Conservation (phyloP, 1,140 invertebrate species). For the Leguminivora glycinivorella region DNA sequence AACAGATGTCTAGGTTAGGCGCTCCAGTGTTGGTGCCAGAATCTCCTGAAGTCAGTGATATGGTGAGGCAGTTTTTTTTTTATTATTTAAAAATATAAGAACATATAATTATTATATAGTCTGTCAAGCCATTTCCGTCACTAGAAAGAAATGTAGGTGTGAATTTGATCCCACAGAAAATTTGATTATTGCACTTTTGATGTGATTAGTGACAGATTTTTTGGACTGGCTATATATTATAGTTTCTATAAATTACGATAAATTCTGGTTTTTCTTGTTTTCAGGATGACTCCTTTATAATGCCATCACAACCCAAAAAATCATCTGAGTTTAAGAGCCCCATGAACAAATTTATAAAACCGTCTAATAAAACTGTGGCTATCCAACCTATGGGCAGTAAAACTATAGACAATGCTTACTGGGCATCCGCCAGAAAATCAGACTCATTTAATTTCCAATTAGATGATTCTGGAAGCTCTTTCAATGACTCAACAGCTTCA, state of each 20-base stretch:
- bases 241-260: too few species aligned
- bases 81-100: too few species aligned
- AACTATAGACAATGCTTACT: slow-evolving; percentile 59
- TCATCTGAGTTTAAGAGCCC: slow-evolving; percentile 41
- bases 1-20: slow-evolving; percentile 43
- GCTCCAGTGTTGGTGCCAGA: slow-evolving; percentile 45
- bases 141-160: too few species aligned
- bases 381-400: slow-evolving; percentile 53
- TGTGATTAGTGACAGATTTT: too few species aligned
- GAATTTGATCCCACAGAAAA: too few species aligned
- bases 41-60: slow-evolving; percentile 68
- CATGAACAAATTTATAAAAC: slow-evolving; percentile 51
- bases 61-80: slow-evolving; percentile 41
- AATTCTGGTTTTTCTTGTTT: slow-evolving; percentile 34
- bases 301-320: slow-evolving; percentile 50
- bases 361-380: slow-evolving; percentile 45
- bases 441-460: slow-evolving; percentile 50
- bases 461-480: slow-evolving; percentile 43
- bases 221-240: too few species aligned
- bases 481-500: slow-evolving; percentile 36
- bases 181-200: too few species aligned
- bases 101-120: too few species aligned
- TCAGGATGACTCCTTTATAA: slow-evolving; percentile 67
- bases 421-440: slow-evolving; percentile 59
- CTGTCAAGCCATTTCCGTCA: too few species aligned